Percentiles rank a stretch among this genome's conserved stretches.
These are phyloP conservation scores for Ancistrus triradiatus DNA, from an alignment of 2,113 vertebrate genomes.

Conservation along the genomic window DNA sequence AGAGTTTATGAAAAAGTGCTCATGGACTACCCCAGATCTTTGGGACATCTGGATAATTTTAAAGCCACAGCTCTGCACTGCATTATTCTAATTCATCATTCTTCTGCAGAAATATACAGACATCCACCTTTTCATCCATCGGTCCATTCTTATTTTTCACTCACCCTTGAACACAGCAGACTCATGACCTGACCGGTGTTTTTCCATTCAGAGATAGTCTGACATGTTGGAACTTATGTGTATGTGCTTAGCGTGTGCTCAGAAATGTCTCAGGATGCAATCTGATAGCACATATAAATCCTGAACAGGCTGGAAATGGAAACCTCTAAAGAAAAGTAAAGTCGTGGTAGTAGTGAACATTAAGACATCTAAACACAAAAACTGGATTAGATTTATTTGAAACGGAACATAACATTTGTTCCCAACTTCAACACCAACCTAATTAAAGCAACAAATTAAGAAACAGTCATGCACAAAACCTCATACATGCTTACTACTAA, in stretches of 20 bases:
- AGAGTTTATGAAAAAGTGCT: constrained; percentile 2
- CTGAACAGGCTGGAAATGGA: too few species aligned
- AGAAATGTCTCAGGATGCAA: background rate
- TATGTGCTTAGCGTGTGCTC: background rate
- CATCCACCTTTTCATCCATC: background rate
- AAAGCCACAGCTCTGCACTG: background rate
- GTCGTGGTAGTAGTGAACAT: too few species aligned
- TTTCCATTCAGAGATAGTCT: background rate
- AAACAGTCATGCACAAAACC: too few species aligned
- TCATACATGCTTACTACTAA: too few species aligned
- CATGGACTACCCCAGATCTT: background rate
- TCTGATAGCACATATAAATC: too few species aligned
- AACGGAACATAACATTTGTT: too few species aligned
- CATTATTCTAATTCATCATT: constrained; percentile 11
- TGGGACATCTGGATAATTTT: background rate
- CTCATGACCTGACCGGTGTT: background rate
- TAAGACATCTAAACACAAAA: too few species aligned
- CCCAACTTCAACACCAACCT: too few species aligned
- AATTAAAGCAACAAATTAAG: too few species aligned
- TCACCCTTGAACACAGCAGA: background rate
- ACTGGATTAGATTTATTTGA: too few species aligned
- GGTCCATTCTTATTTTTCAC: background rate
- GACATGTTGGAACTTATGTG: too few species aligned
- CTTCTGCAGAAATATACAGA: background rate
- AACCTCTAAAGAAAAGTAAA: too few species aligned